Evolutionary conservation across 2,113 vertebrate species (phyloP), one percentile per base, ranked within the genome.

Genomic region (Solenodon paradoxus): DNA sequence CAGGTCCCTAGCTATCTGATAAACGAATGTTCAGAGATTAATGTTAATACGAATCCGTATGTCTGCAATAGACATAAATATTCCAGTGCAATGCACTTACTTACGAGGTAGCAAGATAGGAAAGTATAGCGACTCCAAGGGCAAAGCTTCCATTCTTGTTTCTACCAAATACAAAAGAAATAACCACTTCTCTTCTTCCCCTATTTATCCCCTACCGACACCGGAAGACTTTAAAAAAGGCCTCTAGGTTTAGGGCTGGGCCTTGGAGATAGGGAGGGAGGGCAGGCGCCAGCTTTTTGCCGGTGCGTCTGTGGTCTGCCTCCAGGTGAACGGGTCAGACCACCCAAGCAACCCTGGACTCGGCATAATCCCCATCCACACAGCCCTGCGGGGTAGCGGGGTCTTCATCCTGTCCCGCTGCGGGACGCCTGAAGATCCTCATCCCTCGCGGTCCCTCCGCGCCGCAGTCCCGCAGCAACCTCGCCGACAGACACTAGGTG

Each of bases 11-110:
- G 55, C 15, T 72, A 42, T 38, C 17, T 61, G 32, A 96, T 92
- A 40, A 95, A 96, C 95, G 72, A 95, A 92, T 94, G 94, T 32
- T 74, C 45, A 15, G 71, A 96, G 42, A n/a, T 81, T 94, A 94
- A 75, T 64, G 88, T 78, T 88, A 80, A 81, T 74, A 28, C n/a
- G n/a, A 59, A 42, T 77, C 53, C 12, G 74, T 82, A 32, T 49
- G 66, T 72, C 71, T 72, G 72, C 66, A 92, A 63, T 53, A 51
- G 66, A 51, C 79, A 89, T 94, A 75, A 96, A 86, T 97, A 84
- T 94, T 96, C 96, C 20, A 97, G 61, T 19, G 16, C 40, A 42
- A 84, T 88, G 69, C 19, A 55, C 55, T 94, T 82, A 55, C 55
- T 94, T 82, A 42, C 24, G 87, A 71, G 17, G 4, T 26, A 66